These are phyloP conservation scores for Contarinia nasturtii DNA, from an alignment of 1,140 invertebrate species.

Conservation along the genomic window DNA sequence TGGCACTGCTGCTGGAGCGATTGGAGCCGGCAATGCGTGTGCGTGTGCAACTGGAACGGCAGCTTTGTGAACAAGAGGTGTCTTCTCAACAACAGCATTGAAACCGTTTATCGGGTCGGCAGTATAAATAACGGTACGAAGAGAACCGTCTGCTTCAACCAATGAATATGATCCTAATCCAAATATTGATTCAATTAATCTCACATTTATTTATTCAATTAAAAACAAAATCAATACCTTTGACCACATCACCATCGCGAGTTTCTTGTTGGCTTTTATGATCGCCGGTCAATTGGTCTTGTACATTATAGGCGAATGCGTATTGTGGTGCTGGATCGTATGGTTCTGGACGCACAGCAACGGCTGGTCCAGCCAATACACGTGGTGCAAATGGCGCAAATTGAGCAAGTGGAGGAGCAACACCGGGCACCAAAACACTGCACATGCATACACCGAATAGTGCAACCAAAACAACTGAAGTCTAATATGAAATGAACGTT, in stretches of 20 bases:
- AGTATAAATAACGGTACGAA: constrained; percentile 20
- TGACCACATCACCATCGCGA: constrained; percentile 13
- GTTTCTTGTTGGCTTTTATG: constrained; percentile 7
- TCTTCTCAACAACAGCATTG: constrained; percentile 20
- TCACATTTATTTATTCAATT: neutral
- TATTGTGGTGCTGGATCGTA: constrained; percentile 30
- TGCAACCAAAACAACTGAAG: too few species aligned
- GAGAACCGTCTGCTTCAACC: constrained; percentile 27
- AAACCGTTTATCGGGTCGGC: constrained; percentile 25
- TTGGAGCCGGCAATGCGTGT: too few species aligned
- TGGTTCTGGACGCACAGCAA: constrained; percentile 4
- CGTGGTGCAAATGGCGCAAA: too few species aligned
- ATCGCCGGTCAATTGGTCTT: neutral
- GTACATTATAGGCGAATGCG: constrained; percentile 27
- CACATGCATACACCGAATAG: too few species aligned
- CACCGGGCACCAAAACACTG: too few species aligned
- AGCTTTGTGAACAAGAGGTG: constrained; percentile 6
- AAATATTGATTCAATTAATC: neutral
- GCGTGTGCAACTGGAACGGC: constrained; percentile 3
- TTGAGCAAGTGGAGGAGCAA: too few species aligned
- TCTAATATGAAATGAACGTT: too few species aligned
- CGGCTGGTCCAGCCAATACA: neutral
- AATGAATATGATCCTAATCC: constrained; percentile 25
- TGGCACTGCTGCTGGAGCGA: neutral
- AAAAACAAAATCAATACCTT: constrained; percentile 5